Conservation (phyloP, 2,888 invertebrate species). For the Galerucella nymphaeae region DNA sequence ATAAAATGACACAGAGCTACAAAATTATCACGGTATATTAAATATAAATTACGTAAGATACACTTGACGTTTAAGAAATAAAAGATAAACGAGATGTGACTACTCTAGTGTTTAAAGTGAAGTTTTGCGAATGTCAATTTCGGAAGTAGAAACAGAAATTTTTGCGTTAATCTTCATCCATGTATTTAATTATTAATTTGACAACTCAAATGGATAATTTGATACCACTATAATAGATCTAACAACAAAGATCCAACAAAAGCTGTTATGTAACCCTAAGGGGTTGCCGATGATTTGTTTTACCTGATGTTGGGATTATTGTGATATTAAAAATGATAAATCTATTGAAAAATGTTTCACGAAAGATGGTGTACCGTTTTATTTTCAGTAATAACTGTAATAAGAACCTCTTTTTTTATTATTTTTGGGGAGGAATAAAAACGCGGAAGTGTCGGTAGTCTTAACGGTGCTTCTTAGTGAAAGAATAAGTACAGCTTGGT, state of each 20-base stretch:
- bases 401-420: constrained; percentile 34
- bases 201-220: neutral
- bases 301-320: constrained; percentile 17
- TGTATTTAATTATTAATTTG: neutral
- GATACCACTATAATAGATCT: neutral
- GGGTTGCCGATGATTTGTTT: constrained; percentile 15
- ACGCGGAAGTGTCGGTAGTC: constrained; percentile 30
- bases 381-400: constrained; percentile 35
- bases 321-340: constrained; percentile 23
- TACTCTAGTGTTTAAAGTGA: too few species aligned
- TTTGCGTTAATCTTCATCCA: neutral
- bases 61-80: too few species aligned
- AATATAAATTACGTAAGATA: too few species aligned
- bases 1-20: too few species aligned
- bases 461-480: constrained; percentile 35
- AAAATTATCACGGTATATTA: too few species aligned
- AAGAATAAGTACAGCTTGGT: constrained; percentile 41
- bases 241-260: constrained; percentile 5
- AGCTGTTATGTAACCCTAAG: constrained; percentile 1
- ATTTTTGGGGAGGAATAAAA: constrained; percentile 20
- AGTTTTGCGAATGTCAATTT: too few species aligned
- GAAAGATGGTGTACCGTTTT: constrained; percentile 39
- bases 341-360: constrained; percentile 38
- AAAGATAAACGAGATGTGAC: too few species aligned
- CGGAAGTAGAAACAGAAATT: too few species aligned